Conservation (phyloP, 1,140 invertebrate species). For the Olivierus martensii region DNA sequence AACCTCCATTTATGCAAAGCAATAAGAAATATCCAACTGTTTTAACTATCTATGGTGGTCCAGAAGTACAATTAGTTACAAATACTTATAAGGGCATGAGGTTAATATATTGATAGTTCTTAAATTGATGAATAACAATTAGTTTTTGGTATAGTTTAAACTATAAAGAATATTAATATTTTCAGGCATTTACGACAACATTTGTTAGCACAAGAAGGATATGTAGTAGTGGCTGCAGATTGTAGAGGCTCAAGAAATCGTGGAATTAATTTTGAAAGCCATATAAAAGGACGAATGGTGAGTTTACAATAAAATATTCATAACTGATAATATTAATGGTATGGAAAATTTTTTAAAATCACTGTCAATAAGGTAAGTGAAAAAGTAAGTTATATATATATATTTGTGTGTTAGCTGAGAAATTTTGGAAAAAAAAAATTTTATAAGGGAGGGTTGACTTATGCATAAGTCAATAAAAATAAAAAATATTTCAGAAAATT, state of each 20-base stretch:
- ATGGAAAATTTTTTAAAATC: neutral
- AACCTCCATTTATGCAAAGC: constrained; percentile 52
- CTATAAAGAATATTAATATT: constrained; percentile 24
- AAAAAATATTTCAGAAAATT: too few relatives aligned
- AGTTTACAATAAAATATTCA: too few relatives aligned
- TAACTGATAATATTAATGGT: neutral
- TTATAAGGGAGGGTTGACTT: too few relatives aligned
- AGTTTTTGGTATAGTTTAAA: neutral
- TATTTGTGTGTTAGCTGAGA: neutral
- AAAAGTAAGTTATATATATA: neutral
- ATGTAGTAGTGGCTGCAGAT: constrained; percentile 90
- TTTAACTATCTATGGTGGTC: constrained; percentile 93
- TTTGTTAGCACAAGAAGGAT: constrained; percentile 89
- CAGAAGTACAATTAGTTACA: constrained; percentile 91
- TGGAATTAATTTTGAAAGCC: constrained; percentile 79
- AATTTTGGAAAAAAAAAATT: neutral
- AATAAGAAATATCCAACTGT: constrained; percentile 69
- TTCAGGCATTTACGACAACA: constrained; percentile 83
- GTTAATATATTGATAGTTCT: constrained; percentile 3
- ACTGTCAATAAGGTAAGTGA: neutral
- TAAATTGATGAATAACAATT: neutral
- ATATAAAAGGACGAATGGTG: constrained; percentile 70
- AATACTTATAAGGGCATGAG: constrained; percentile 77
- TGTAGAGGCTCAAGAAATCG: constrained; percentile 86
- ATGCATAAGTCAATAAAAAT: too few relatives aligned